Base-by-base conservation (phyloP, 1,140 invertebrate species). In the Brachionus angularis region DNA sequence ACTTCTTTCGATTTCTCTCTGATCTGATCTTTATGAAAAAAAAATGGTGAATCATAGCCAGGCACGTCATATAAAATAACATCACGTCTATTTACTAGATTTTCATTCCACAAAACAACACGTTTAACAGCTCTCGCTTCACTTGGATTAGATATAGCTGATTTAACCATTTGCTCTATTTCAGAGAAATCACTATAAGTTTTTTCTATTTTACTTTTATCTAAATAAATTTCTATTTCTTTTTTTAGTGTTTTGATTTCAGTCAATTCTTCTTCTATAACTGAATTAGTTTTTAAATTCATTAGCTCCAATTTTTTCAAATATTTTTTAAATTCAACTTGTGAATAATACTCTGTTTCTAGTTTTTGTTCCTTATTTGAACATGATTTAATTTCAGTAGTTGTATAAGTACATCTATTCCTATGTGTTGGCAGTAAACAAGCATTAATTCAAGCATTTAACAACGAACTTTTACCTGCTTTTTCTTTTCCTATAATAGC, bases 321-420 rank as follows among this genome's bases (percentile, higher is more conserved):
- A n/a, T n/a, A n/a, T 23, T 34, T 8, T 31, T 58, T 2, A 36
- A 58, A 58, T 23, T 58, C 53, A 21, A 36, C 33, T 21, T 18
- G 34, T 21, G 31, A 36, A 34, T 36, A 58, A 21, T 58, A 58
- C 14, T 58, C 53, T 36, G 39, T 58, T 2, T 23, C 34, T 2
- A 21, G 21, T 18, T 36, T 34, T 39, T 58, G 53, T 8, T 58
- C 53, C 21, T 58, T 58, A 36, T 18, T 39, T 34, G 53, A 3
- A 39, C 53, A 36, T 21, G 53, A 58, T 3, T 23, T n/a, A 58
- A 58, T 36, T 36, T 58, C 53, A 23, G 53, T 58, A 3, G 33
- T 58, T 23, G 53, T 58, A 23, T 58, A 58, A 16, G 53, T 58
- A 23, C 53, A 58, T 39, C 53, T 36, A 36, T 58, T 58, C 4